Base-by-base conservation (phyloP, 2,797 vertebrate species). In the Picus viridis region DNA sequence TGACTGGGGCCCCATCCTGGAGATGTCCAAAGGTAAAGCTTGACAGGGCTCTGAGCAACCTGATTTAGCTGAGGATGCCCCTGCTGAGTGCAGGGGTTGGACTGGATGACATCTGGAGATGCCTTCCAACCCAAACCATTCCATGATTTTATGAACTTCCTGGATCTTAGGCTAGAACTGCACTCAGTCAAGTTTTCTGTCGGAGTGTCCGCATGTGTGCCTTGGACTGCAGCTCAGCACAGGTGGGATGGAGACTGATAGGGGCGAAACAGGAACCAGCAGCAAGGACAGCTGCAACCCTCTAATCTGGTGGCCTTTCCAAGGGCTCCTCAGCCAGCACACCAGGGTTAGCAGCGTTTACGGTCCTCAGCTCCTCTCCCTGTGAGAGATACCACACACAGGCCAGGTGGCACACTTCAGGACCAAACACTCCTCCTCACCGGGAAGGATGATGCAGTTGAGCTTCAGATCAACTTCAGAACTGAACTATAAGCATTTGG, bases 381-480 rank as follows among this genome's bases (percentile, higher is more conserved):
- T n/a, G 3, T 1, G 9, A 63, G 2, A 45, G 22, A 13, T 3
- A 14, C 43, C 9, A 74, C 29, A n/a, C 4, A 3, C 7, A 27
- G 41, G 45, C 49, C 16, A 41, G 16, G 16, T 26, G 32, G 12
- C 15, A 7, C 4, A 10, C 16, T 49, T 45, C 36, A 69, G 41
- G 24, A n/a, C 30, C 76, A 73, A 81, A 22, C 8, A 41, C 29
- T 26, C 59, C 61, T 47, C 6, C 0, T 4, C 24, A 17, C 1
- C 8, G 8, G 36, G 13, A 76, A 86, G 1, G 24, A 59, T 7
- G 27, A 54, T 3, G 30, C 27, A 58, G 32, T 9, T 83, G 11
- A 84, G 47, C 63, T 34, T 39, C 49, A 27, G 9, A 87, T 23
- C 47, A 10, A 8, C 12, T 76, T 34, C 81, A 59, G 45, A 71